Evolutionary conservation across 2,888 invertebrate genomes (phyloP), one percentile per base, ranked within the genome.

Genomic region (Neoitamus cyanurus): DNA sequence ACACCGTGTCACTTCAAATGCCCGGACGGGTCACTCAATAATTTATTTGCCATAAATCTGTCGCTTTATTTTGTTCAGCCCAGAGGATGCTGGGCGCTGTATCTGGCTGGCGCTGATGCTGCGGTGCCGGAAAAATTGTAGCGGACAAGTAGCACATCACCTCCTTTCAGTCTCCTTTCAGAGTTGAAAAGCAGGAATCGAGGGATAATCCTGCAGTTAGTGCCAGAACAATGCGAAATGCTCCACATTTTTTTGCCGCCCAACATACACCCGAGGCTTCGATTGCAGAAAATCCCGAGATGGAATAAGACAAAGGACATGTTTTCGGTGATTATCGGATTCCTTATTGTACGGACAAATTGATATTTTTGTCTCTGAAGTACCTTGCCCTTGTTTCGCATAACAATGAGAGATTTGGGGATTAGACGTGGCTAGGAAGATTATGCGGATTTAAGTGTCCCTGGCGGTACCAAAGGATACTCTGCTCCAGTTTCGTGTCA

Each of bases 281-380:
- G 31, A 78, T 75, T 42, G 42, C 78, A 58, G 78, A 48, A 78
- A 78, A 78, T 78, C 48, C 34, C 3, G 34, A 58, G 78, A 78
- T 48, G 48, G 31, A 78, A 15, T 46, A 31, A 82, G 28, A 70
- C 83, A 83, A 68, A 83, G 70, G 70, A 30, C 30, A 83, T 83
- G 83, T 83, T 83, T 83, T 69, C 70, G 42, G 70, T 83, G 83
- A 69, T 83, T 83, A 83, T 83, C 83, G 36, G 83, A 83, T 83
- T 83, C 37, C 15, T 37, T 42, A 69, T 83, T 83, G 83, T 83
- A 31, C 70, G 11, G 70, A 42, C 69, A 83, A 83, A 83, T 83
- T 70, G 70, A 42, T 83, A 83, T 69, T 83, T 83, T 83, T 83
- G 37, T 83, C 69, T 83, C 70, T 70, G 25, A 83, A 83, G 83